These are phyloP conservation scores for Danio tinwini DNA, from an alignment of 2,797 vertebrate genomes.

Conservation along the genomic window DNA sequence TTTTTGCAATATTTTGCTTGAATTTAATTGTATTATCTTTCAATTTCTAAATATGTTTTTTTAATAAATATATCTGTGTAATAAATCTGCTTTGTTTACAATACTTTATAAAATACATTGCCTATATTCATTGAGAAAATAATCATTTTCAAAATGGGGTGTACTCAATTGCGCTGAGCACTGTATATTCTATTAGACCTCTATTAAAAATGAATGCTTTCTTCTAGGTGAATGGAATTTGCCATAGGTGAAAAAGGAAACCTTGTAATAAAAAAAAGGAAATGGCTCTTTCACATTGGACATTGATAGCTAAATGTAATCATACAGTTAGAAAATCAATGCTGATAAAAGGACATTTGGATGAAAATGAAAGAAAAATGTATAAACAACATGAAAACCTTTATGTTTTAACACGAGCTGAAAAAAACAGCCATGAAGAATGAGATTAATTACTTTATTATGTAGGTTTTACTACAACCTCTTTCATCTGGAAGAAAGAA, in stretches of 20 bases:
- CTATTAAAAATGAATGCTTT: background rate
- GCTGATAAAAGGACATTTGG: background rate
- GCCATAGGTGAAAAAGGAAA: no score
- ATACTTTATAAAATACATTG: no score
- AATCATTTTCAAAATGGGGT: no score
- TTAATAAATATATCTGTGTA: no score
- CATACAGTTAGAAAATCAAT: background rate
- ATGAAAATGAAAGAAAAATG: background rate
- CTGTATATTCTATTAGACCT: background rate
- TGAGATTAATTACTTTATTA: background rate
- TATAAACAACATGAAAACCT: background rate
- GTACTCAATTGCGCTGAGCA: no score
- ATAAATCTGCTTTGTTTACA: no score
- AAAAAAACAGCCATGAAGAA: background rate
- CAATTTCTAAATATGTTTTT: no score
- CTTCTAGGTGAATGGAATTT: background rate
- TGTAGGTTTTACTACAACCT: background rate
- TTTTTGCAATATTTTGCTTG: no score
- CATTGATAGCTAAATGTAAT: background rate
- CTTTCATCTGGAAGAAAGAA: constrained; percentile 2
- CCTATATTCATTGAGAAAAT: no score
- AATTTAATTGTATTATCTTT: no score
- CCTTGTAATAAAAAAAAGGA: background rate
- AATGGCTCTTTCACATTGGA: background rate
- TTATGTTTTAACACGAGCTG: background rate